Conservation (phyloP, 2,797 vertebrate species). For the Enteromius radiatus region DNA sequence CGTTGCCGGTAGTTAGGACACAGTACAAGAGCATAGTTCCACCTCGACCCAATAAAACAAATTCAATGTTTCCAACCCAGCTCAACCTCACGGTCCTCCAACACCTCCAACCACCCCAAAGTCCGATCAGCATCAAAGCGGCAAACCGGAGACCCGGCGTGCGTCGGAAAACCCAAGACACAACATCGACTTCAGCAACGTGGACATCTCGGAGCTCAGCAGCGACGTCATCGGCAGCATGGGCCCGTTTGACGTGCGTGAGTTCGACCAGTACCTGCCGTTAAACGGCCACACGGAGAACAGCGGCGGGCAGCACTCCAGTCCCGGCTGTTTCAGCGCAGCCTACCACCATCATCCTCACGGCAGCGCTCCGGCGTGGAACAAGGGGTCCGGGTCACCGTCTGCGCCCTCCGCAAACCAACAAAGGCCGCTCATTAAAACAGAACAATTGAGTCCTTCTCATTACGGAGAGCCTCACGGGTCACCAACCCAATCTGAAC, state of each 20-base stretch:
- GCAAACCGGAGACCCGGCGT: conserved; percentile 73
- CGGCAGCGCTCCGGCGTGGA: conserved; percentile 79
- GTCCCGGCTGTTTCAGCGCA: conserved; percentile 77
- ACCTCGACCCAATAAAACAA: background rate
- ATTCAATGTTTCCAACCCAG: conserved; percentile 65
- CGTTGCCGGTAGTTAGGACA: too few relatives aligned
- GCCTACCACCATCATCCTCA: conserved; percentile 71
- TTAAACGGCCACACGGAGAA: conserved; percentile 88
- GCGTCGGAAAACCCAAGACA: conserved; percentile 88
- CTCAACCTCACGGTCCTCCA: conserved; percentile 93
- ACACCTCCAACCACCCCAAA: conserved; percentile 97
- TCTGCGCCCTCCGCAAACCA: conserved; percentile 68
- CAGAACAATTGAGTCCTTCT: conserved; percentile 93
- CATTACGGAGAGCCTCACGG: conserved; percentile 86
- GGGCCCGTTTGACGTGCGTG: conserved; percentile 95
- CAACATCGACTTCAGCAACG: conserved; percentile 99
- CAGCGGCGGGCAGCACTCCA: conserved; percentile 75
- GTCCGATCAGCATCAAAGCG: conserved; percentile 87
- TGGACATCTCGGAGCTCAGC: conserved; percentile 98
- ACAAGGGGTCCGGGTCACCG: conserved; percentile 77
- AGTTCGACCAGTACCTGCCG: conserved; percentile 98
- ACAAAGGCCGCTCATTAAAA: conserved; percentile 93
- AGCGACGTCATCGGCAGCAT: conserved; percentile 98
- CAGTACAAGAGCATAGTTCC: too few relatives aligned
- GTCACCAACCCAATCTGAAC: conserved; percentile 77